A percentile compares a stretch with the other conserved stretches of the same genome.
Conservation (phyloP, 2,888 invertebrate species). For the Xanthostigma xanthostigma region DNA sequence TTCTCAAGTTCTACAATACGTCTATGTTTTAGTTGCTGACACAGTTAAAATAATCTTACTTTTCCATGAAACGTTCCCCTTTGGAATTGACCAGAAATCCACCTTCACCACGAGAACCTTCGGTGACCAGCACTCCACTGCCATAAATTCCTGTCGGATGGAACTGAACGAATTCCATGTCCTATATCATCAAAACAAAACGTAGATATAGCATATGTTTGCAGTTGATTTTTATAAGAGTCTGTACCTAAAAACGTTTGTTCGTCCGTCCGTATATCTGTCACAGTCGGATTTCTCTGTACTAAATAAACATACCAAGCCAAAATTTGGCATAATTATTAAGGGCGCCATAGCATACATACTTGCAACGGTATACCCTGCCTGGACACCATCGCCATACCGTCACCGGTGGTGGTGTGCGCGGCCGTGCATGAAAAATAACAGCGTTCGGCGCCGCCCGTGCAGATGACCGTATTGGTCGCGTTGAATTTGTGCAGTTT, state of each 20-base stretch:
- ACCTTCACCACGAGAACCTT: constrained; percentile 91
- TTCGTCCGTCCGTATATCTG: no score
- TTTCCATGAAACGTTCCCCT: constrained; percentile 94
- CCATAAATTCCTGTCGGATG: constrained; percentile 51
- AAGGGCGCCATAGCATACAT: no score
- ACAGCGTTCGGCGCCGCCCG: constrained; percentile 73
- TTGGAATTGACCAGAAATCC: constrained; percentile 86
- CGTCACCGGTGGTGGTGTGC: constrained; percentile 94
- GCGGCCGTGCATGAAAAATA: constrained; percentile 97
- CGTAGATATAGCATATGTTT: no score
- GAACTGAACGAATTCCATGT: constrained; percentile 2
- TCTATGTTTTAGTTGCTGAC: no score
- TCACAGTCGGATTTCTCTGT: no score
- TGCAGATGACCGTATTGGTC: constrained; percentile 56
- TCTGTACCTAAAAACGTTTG: no score
- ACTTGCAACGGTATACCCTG: constrained; percentile 82
- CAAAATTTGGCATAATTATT: no score
- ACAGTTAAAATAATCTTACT: constrained; percentile 35
- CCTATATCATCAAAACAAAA: not conserved
- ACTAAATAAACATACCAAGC: no score
- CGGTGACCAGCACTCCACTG: constrained; percentile 91
- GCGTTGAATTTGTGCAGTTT: constrained; percentile 34
- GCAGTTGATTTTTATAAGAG: no score
- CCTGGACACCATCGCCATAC: constrained; percentile 83
- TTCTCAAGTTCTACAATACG: no score